Evolutionary conservation across 2,888 invertebrate species (phyloP).

Genomic region (Dyspetes luteomarginatus): DNA sequence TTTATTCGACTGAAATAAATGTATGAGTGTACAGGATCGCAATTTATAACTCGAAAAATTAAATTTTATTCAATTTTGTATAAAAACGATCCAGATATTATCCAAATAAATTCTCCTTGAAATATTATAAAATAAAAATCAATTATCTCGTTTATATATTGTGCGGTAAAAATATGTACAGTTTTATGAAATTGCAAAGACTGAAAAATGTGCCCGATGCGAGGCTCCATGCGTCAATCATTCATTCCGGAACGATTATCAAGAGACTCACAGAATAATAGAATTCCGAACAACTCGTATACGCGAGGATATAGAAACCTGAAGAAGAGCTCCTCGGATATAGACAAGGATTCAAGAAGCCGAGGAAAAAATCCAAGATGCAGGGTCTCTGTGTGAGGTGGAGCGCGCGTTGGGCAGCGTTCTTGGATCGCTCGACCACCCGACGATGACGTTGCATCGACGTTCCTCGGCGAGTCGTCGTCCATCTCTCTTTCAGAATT

Average conservation of each 20-base stretch:
- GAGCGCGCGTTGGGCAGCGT: constrained; percentile 18
- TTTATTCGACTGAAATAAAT: too few species aligned
- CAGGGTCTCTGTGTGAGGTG: background rate
- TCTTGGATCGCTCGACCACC: constrained; percentile 47
- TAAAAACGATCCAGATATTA: too few species aligned
- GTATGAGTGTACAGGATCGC: too few species aligned
- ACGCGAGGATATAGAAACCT: background rate
- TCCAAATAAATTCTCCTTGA: too few species aligned
- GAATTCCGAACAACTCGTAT: background rate
- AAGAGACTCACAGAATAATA: background rate
- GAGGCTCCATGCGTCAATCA: background rate
- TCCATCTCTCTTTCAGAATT: constrained; percentile 74
- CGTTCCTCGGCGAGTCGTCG: constrained; percentile 80
- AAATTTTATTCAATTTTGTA: too few species aligned
- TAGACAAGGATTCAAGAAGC: background rate
- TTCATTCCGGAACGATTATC: background rate
- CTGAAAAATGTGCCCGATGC: background rate
- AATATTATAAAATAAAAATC: too few species aligned
- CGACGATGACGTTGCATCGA: constrained; percentile 82
- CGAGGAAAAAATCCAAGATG: constrained; percentile 27
- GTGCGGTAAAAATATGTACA: too few species aligned
- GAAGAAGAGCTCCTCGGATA: constrained; percentile 4
- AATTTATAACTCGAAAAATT: too few species aligned
- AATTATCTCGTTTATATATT: too few species aligned
- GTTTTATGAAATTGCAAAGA: constrained; percentile 3